Conservation (phyloP, 2,113 vertebrate species). For the Cardinalis cardinalis region DNA sequence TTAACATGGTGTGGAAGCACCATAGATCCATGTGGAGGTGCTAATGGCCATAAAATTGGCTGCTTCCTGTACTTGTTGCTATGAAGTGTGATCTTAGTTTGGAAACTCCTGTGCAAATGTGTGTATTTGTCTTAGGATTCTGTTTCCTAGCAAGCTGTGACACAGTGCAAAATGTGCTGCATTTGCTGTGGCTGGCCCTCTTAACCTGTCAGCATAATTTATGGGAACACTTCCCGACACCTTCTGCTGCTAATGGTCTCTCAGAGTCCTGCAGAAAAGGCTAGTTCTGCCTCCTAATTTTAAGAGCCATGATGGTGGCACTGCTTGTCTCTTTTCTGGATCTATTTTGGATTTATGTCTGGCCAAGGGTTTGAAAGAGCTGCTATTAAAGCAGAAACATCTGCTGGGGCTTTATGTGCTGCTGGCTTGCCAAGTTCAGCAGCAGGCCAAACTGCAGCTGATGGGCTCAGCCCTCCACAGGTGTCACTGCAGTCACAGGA, state of each 20-base stretch:
- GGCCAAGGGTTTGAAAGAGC: constrained; percentile 23
- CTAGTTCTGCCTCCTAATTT: constrained; percentile 39
- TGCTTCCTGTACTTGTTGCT: not conserved
- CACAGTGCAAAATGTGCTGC: not conserved
- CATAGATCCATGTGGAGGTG: not conserved
- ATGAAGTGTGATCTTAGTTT: not conserved
- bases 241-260: constrained; percentile 7
- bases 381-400: constrained; percentile 33
- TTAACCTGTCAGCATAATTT: not conserved
- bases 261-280: not conserved
- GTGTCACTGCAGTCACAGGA: constrained; percentile 33
- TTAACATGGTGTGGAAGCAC: not conserved
- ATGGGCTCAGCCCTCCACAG: not conserved
- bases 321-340: constrained; percentile 2
- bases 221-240: not conserved
- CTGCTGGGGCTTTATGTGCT: not conserved
- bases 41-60: not conserved
- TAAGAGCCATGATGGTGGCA: constrained; percentile 34
- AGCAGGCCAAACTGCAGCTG: constrained; percentile 14
- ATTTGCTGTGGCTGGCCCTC: not conserved
- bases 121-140: not conserved
- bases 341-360: constrained; percentile 23
- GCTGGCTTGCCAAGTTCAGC: constrained; percentile 11
- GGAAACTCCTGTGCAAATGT: not conserved
- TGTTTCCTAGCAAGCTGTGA: not conserved